Conservation (phyloP, 2,888 invertebrate species). For the Anarsia innoxiella region DNA sequence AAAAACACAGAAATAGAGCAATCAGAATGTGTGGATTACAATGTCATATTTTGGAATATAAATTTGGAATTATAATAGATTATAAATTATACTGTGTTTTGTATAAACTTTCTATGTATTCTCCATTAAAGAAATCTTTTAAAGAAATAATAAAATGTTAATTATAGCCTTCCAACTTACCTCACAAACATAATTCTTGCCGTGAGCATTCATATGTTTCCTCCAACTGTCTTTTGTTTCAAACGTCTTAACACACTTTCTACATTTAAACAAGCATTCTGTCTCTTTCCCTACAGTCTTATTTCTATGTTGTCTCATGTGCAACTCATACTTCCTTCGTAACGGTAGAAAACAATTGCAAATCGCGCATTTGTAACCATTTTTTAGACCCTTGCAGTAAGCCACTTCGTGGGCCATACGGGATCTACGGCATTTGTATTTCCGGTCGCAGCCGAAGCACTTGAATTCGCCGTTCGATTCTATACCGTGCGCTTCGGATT, state of each 20-base stretch:
- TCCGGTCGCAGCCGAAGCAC: slow-evolving; percentile 55
- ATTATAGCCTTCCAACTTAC: too few relatives aligned
- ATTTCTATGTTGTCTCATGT: slow-evolving; percentile 45
- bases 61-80: too few relatives aligned
- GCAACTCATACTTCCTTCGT: slow-evolving; percentile 42
- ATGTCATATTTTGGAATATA: too few relatives aligned
- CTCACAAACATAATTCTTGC: slow-evolving; percentile 57
- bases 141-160: too few relatives aligned
- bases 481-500: slow-evolving; percentile 42
- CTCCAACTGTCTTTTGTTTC: slow-evolving; percentile 37
- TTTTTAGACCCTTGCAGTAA: slow-evolving; percentile 50
- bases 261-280: slow-evolving; percentile 48
- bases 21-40: too few relatives aligned
- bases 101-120: too few relatives aligned
- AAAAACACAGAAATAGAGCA: too few relatives aligned
- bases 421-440: slow-evolving; percentile 40
- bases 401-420: slow-evolving; percentile 45
- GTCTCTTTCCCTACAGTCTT: slow-evolving; percentile 34
- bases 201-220: slow-evolving; percentile 37
- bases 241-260: slow-evolving; percentile 41
- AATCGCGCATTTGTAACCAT: slow-evolving; percentile 50
- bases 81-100: too few relatives aligned
- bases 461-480: slow-evolving; percentile 38
- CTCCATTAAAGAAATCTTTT: too few relatives aligned
- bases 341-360: slow-evolving; percentile 46